Base-by-base conservation (phyloP, 2,113 vertebrate species). In the Cyphomyrus plagiostoma region DNA sequence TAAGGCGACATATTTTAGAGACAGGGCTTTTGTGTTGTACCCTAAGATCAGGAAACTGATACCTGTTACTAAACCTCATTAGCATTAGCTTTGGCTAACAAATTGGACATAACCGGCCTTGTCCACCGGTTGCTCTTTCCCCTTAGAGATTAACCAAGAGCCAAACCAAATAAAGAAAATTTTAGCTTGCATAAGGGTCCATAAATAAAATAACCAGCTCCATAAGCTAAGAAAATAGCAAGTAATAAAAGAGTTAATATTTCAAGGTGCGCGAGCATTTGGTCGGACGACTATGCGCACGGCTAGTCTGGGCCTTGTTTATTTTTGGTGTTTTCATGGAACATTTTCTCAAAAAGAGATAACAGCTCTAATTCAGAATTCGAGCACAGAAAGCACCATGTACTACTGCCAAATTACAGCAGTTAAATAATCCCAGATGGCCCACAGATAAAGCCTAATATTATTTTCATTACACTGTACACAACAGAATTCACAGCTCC, bases 381-480 rank as follows among this genome's bases (percentile, higher is more conserved):
- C 82, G 23, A 46, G 39, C 19, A 45, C 82, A 84, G 45, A 84
- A 84, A 84, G 82, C 45, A 84, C 8, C 45, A 23, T 45, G 39
- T 45, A 48, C 15, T 77, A 42, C 45, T 84, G 82, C 82, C 82
- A 84, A 84, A 46, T 48, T 48, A n/a, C 45, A 84, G 82, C 39
- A 84, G 82, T 48, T 84, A 84, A 84, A 84, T 46, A 46, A 84
- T 84, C 82, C 82, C 82, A 84, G 82, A 84, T 84, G 82, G 39
- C 82, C 82, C 19, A 42, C 30, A 39, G 74, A 77, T 77, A 46
- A 84, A 84, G 45, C 45, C 82, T 84, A 48, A 45, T 84, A 48
- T 84, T 46, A 84, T 84, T 84, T 84, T 84, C 82, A 84, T 46
- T 46, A 84, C 82, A 48, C 82, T 84, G 74, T 77, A 84, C 82